Percentiles rank a stretch among this genome's conserved stretches.
Conservation (phyloP, 2,113 vertebrate genomes). For the Melanocharis versteri region DNA sequence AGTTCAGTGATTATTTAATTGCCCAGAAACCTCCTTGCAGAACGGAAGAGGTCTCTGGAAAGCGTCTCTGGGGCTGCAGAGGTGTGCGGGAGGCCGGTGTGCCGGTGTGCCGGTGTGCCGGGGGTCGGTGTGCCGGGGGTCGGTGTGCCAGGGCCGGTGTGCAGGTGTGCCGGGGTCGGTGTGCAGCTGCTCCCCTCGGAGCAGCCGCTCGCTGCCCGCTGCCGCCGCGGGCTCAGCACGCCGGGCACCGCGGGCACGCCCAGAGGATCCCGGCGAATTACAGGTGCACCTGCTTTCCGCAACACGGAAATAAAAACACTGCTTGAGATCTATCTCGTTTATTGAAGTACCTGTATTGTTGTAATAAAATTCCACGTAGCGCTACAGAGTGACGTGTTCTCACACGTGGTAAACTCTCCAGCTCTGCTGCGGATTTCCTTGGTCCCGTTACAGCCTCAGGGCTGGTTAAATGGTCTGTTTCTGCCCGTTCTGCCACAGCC, state of each 20-base stretch:
- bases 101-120: no score
- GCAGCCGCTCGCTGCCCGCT: no score
- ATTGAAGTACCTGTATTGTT: neutral
- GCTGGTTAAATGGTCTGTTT: neutral
- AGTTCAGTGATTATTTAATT: neutral
- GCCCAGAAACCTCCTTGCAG: neutral
- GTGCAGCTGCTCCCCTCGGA: no score
- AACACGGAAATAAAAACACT: neutral
- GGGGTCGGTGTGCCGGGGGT: no score
- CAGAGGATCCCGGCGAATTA: neutral
- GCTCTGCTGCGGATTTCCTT: neutral
- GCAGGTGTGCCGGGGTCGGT: no score
- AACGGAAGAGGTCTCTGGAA: neutral
- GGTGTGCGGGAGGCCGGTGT: no score
- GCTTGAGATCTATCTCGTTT: neutral
- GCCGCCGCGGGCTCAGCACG: no score
- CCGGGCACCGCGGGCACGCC: rapidly evolving
- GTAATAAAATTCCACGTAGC: neutral
- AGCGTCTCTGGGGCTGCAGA: constrained; percentile 4
- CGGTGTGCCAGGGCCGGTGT: no score
- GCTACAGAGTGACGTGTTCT: neutral
- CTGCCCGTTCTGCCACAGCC: neutral
- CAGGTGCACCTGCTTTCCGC: neutral
- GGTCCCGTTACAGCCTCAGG: neutral
- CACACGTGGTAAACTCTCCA: neutral